phyloP scores from a whole-genome alignment of 1,140 invertebrate species.

The Drosophila auraria region DNA sequence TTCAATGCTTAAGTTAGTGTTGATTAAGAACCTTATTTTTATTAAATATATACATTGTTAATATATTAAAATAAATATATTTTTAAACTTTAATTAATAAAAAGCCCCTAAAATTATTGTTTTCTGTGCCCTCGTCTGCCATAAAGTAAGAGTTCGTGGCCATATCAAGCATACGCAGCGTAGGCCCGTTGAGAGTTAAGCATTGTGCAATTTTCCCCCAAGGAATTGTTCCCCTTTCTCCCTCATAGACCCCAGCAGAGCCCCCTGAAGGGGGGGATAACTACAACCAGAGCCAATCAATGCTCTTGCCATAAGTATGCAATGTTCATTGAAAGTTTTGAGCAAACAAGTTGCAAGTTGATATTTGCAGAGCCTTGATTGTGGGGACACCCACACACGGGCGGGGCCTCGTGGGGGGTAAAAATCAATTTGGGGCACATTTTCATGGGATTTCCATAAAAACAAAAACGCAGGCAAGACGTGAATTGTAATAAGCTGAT shows the following conservation, averaged over 20 bases:
- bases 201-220: constrained; percentile 33
- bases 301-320: constrained; percentile 44
- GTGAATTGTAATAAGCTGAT: constrained; percentile 47
- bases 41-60: too few species aligned
- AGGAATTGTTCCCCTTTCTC: constrained; percentile 25
- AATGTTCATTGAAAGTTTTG: constrained; percentile 68
- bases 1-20: neutral
- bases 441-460: constrained; percentile 21
- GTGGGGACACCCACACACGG: constrained; percentile 13
- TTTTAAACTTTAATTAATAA: too few species aligned
- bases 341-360: constrained; percentile 69
- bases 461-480: constrained; percentile 10
- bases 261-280: neutral
- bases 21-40: neutral
- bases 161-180: constrained; percentile 39
- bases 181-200: constrained; percentile 40
- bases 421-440: constrained; percentile 61
- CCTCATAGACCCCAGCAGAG: fast-evolving
- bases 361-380: constrained; percentile 72
- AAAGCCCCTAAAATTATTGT: neutral
- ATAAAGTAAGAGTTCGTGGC: constrained; percentile 10
- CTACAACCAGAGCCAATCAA: constrained; percentile 46
- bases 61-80: neutral
- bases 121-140: neutral
- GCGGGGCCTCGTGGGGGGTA: constrained; percentile 6